Evolutionary conservation across 2,888 invertebrate species (phyloP).

Genomic region (Troides oblongomaculatus): DNA sequence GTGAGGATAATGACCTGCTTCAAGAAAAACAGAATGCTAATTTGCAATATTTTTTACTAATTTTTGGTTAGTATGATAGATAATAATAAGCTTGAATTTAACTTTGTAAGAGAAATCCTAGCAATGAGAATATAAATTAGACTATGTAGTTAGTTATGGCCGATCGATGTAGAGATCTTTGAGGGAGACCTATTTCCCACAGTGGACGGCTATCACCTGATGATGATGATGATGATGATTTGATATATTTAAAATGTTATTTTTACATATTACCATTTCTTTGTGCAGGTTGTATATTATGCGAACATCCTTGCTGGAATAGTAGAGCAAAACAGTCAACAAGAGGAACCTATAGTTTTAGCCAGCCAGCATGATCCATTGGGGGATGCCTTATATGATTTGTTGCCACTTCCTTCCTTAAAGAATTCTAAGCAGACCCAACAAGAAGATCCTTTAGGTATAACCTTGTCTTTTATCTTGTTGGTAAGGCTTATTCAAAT

Average conservation of each 20-base stretch:
- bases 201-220: no score
- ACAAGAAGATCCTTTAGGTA: conserved; percentile 81
- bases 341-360: conserved; percentile 78
- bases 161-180: no score
- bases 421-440: conserved; percentile 67
- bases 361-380: conserved; percentile 72
- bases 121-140: no score
- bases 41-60: no score
- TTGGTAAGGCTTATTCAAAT: conserved; percentile 5
- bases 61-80: no score
- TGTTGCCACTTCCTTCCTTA: conserved; percentile 60
- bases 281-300: conserved; percentile 87
- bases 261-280: background rate
- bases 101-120: no score
- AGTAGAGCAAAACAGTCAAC: conserved; percentile 82
- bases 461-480: conserved; percentile 1
- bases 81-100: no score
- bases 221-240: no score
- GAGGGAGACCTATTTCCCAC: no score
- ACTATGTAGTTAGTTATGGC: background rate
- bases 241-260: background rate
- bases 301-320: conserved; percentile 93
- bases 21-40: no score
- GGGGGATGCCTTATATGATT: conserved; percentile 67
- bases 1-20: no score